Conservation (phyloP, 2,797 vertebrate species). For the Brotula barbata region DNA sequence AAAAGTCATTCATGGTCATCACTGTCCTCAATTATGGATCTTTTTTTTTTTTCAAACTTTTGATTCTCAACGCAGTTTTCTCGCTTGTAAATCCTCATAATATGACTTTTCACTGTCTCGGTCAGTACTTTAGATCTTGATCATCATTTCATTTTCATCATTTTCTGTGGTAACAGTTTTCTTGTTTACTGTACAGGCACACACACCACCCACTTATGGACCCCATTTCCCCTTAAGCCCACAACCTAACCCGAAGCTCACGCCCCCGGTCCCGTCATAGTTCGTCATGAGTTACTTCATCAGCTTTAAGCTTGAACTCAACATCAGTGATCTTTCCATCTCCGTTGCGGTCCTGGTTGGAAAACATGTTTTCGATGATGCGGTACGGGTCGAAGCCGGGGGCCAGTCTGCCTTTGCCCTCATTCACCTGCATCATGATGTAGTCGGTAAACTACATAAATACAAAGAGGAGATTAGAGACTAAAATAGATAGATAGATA, state of each 20-base stretch:
- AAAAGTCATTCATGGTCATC: constrained; percentile 38
- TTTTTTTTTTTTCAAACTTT: constrained; percentile 10
- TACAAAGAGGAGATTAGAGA: neutral
- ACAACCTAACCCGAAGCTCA: constrained; percentile 31
- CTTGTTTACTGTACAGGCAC: constrained; percentile 15
- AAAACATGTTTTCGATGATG: constrained; percentile 97
- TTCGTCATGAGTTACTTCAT: constrained; percentile 90
- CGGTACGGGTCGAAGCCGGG: constrained; percentile 90
- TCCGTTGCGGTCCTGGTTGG: constrained; percentile 93
- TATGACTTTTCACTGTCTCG: neutral
- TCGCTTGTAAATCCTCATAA: neutral
- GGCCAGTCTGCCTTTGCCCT: constrained; percentile 93
- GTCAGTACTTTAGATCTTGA: constrained; percentile 12
- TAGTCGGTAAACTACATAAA: constrained; percentile 90
- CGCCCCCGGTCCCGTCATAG: constrained; percentile 80
- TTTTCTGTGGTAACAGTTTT: no score
- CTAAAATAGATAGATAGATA: no score
- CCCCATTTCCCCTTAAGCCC: constrained; percentile 31
- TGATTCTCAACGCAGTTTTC: constrained; percentile 6
- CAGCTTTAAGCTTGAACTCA: constrained; percentile 95
- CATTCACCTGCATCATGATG: constrained; percentile 88
- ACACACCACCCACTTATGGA: constrained; percentile 27
- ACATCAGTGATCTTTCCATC: constrained; percentile 89
- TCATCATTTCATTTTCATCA: constrained; percentile 22
- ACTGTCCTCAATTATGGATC: constrained; percentile 22